These are phyloP conservation scores for Cherax destructor DNA, from an alignment of 1,140 invertebrate species.

Conservation along the genomic window DNA sequence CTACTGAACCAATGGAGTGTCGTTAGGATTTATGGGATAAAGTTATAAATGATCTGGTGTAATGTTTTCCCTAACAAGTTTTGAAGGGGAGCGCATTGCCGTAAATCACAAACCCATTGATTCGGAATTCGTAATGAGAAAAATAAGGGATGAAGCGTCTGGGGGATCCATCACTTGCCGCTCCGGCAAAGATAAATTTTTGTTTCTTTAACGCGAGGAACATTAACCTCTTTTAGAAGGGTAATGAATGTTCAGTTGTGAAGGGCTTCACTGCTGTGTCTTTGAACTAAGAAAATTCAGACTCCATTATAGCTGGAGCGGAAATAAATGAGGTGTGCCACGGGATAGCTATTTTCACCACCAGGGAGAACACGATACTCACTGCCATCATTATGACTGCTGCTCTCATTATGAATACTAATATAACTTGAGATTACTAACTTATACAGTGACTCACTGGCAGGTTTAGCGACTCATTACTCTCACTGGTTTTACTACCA, in stretches of 20 bases:
- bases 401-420: too few species aligned
- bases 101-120: conserved; percentile 39
- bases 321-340: not conserved
- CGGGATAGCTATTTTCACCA: not conserved
- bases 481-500: too few species aligned
- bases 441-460: too few species aligned
- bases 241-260: not conserved
- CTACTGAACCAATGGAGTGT: conserved; percentile 35
- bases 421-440: too few species aligned
- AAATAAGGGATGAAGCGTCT: not conserved
- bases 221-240: not conserved
- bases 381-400: too few species aligned
- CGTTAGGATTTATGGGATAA: conserved; percentile 33
- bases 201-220: not conserved
- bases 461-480: too few species aligned
- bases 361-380: too few species aligned
- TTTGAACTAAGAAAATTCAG: not conserved
- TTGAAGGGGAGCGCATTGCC: conserved; percentile 22
- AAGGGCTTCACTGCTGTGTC: not conserved
- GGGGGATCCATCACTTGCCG: not conserved
- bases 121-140: conserved; percentile 37
- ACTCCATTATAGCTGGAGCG: not conserved
- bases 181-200: not conserved
- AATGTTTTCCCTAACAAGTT: conserved; percentile 46
- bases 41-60: conserved; percentile 44